Conservation (phyloP, 2,888 invertebrate genomes). For the Plagodis dolabraria region DNA sequence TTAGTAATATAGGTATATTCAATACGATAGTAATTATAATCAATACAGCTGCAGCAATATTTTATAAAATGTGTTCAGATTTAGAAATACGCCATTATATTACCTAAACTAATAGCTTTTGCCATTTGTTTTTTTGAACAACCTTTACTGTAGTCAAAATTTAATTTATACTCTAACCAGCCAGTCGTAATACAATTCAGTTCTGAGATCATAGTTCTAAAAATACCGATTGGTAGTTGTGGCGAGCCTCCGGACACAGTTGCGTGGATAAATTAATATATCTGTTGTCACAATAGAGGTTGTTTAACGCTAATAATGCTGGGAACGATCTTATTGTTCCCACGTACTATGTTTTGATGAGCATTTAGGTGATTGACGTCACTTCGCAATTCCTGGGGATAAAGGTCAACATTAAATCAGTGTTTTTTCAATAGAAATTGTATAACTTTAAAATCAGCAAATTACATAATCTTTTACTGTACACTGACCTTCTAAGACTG, state of each 20-base stretch:
- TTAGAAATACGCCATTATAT: no score
- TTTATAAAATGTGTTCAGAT: no score
- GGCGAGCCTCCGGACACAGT: conserved; percentile 21
- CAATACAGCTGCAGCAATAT: no score
- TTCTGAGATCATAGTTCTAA: conserved; percentile 33
- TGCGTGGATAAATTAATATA: conserved; percentile 25
- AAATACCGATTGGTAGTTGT: conserved; percentile 26
- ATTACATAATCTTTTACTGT: neutral
- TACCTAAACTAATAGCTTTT: no score
- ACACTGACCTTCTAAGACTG: neutral
- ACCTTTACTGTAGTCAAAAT: no score
- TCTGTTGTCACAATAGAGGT: conserved; percentile 19
- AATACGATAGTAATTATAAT: no score
- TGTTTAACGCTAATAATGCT: conserved; percentile 7
- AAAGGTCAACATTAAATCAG: conserved; percentile 9
- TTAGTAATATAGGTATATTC: no score
- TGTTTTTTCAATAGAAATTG: neutral
- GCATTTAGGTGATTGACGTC: conserved; percentile 22
- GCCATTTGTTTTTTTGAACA: no score
- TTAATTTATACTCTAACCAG: no score
- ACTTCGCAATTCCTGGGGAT: conserved; percentile 18
- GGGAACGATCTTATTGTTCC: conserved; percentile 14
- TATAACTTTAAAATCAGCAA: neutral
- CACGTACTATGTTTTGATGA: conserved; percentile 19
- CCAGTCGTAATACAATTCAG: conserved; percentile 14